These are phyloP conservation scores for Hippocampus comes DNA, from an alignment of 2,113 vertebrate genomes.

Conservation along the genomic window DNA sequence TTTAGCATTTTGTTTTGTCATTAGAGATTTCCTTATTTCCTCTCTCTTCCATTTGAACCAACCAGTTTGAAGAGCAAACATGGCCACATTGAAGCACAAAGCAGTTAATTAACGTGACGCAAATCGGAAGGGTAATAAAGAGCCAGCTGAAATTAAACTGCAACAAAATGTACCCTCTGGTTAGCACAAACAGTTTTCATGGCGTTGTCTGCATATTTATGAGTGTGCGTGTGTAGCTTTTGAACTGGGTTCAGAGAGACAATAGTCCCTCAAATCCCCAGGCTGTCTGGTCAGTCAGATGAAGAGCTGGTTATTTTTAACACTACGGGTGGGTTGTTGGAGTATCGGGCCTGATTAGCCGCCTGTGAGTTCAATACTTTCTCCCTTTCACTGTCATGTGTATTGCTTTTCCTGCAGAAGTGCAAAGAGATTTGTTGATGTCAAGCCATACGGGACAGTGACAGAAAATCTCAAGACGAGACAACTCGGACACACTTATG, in stretches of 20 bases:
- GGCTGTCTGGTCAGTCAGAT: conserved; percentile 63
- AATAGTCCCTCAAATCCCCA: conserved; percentile 66
- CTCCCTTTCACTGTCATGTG: conserved; percentile 26
- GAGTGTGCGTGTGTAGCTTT: conserved; percentile 24
- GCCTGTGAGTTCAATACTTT: conserved; percentile 33
- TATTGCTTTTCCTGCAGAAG: conserved; percentile 37
- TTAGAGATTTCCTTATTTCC: neutral
- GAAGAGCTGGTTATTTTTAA: conserved; percentile 71
- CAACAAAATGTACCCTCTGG: neutral
- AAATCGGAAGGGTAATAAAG: neutral
- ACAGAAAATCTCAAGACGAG: conserved; percentile 44
- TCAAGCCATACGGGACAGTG: conserved; percentile 52
- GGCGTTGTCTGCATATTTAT: neutral
- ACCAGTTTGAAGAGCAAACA: neutral
- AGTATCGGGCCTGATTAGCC: conserved; percentile 48
- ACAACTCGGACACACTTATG: conserved; percentile 40
- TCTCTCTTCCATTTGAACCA: neutral
- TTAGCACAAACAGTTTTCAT: conserved; percentile 8
- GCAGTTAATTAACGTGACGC: neutral
- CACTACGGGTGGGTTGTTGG: conserved; percentile 44
- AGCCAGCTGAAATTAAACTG: neutral
- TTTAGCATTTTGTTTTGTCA: neutral
- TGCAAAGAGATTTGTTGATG: conserved; percentile 42
- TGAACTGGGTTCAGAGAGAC: conserved; percentile 63
- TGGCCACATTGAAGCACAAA: neutral